Percentiles rank a stretch among this genome's conserved stretches.
These are phyloP conservation scores for Hemitrygon akajei DNA, from an alignment of 2,797 vertebrate species.

Conservation along the genomic window DNA sequence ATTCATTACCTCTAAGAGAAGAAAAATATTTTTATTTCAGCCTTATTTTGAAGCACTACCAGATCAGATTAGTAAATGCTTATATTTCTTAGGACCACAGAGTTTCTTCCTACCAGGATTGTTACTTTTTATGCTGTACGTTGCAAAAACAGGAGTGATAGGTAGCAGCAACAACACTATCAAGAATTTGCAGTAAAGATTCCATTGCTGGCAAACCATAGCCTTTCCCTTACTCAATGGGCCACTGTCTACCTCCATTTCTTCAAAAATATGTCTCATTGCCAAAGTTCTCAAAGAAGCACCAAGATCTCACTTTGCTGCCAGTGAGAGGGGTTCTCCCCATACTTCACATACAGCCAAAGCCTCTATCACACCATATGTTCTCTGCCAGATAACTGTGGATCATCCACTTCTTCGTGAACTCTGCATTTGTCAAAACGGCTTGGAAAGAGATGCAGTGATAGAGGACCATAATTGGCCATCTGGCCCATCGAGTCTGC, in stretches of 20 bases:
- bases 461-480: too few relatives aligned
- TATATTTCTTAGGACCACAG: neutral
- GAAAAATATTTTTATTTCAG: neutral
- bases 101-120: neutral
- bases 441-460: too few relatives aligned
- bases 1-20: neutral
- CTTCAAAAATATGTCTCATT: too few relatives aligned
- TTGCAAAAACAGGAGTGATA: neutral
- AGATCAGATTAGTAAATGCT: neutral
- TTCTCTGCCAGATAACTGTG: too few relatives aligned
- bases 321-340: too few relatives aligned
- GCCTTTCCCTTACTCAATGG: neutral
- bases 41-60: neutral
- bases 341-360: too few relatives aligned
- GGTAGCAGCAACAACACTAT: neutral
- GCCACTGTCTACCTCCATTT: neutral
- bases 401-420: too few relatives aligned
- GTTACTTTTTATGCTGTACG: neutral
- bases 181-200: neutral
- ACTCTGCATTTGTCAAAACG: too few relatives aligned
- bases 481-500: too few relatives aligned
- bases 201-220: neutral
- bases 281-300: too few relatives aligned
- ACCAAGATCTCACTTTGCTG: too few relatives aligned
- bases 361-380: too few relatives aligned